Evolutionary conservation across 37 sponge, comb jelly and placozoan genomes (phyloP), one percentile per base, ranked within the genome.

Genomic region (Cliona cf. orientalis): DNA sequence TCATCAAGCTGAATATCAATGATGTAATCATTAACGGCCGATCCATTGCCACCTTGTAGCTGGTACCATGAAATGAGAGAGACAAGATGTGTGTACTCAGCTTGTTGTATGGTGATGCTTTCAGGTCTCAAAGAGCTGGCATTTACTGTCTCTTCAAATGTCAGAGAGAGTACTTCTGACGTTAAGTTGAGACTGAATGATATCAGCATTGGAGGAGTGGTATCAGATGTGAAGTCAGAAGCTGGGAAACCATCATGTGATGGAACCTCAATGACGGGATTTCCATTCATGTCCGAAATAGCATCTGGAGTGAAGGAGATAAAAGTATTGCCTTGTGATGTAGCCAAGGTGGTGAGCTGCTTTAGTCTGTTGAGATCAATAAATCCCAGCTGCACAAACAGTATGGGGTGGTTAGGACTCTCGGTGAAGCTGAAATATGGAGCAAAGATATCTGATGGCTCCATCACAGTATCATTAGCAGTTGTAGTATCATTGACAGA

Each of bases 61-160:
- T 46, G 46, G 56, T 88, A 64, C 55, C 63, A 46, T 0, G 58
- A 55, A 28, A 84, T 62, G 37, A 87, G 12, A 22, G 88, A 84
- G 26, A 91, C 69, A 1, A 84, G 21, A 19, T 42, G 76, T 53
- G 58, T 77, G 68, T 79, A 84, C 12, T 46, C 66, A 31, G 31
- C 58, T 23, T 69, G 59, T 76, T 91, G 94, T 42, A 96, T 29
- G 33, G 65, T 59, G 26, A 93, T 70, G 2, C 34, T 31, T 1
- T 74, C 58, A 1, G 76, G 72, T 17, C 61, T 41, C 5, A 96
- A 39, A 42, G 89, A 78, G 37, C 76, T 66, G 25, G 83, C 88
- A 64, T 89, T 80, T 29, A 96, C 87, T 0, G 90, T 87, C 57
- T 96, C 97, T 58, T 86, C 75, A 46, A 92, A 96, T 0, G 97